Evolutionary conservation across 2,113 vertebrate species (phyloP).

Genomic region (Sigmodon hispidus): DNA sequence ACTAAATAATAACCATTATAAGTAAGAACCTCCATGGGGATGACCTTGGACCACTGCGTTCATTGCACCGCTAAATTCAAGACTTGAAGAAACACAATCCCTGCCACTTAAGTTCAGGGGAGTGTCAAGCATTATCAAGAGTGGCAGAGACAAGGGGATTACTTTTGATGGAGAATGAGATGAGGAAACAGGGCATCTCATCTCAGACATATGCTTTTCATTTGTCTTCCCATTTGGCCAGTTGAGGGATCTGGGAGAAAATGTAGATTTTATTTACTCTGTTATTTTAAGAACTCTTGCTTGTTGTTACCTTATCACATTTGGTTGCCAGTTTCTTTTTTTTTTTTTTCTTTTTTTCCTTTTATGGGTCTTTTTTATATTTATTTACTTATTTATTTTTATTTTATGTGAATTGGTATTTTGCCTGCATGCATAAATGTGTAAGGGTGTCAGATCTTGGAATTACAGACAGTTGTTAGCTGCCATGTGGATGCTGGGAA

Average conservation of each 20-base stretch:
- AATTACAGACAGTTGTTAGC: too few relatives aligned
- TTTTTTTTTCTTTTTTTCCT: too few relatives aligned
- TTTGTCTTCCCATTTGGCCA: background rate
- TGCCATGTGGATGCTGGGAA: too few relatives aligned
- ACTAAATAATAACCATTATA: background rate
- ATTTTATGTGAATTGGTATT: too few relatives aligned
- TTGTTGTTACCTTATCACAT: slow-evolving; percentile 67
- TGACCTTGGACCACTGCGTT: background rate
- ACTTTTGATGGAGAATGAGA: background rate
- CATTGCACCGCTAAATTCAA: background rate
- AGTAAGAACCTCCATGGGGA: background rate
- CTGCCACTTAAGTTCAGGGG: background rate
- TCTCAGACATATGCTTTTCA: background rate
- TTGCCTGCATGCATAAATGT: too few relatives aligned
- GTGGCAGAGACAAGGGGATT: background rate
- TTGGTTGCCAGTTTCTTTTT: slow-evolving; percentile 61
- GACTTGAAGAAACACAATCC: background rate
- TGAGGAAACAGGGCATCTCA: background rate
- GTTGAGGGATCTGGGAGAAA: background rate
- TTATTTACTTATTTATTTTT: too few relatives aligned
- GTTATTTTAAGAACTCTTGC: slow-evolving; percentile 61
- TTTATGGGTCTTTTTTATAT: too few relatives aligned
- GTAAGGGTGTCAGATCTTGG: too few relatives aligned
- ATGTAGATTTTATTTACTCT: background rate
- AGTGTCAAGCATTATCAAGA: background rate